A percentile compares a stretch with the other conserved stretches of the same genome.
phyloP scores from a whole-genome alignment of 2,797 vertebrate genomes.

The Tokudaia tokunoshimensis region DNA sequence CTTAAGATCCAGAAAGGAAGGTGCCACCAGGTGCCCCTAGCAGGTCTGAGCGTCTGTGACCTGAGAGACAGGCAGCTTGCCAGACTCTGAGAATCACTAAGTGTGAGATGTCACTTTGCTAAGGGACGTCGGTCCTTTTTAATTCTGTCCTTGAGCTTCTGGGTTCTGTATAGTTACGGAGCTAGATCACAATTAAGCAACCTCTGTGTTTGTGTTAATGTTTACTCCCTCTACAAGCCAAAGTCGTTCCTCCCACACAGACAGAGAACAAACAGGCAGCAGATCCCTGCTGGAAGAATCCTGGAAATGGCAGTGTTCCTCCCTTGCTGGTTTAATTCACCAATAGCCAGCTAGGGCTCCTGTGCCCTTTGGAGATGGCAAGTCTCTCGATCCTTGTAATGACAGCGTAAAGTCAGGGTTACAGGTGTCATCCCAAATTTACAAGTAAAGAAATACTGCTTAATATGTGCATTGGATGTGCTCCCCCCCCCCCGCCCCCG shows the following conservation, averaged over 20 bases:
- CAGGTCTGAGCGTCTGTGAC: not conserved
- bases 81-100: not conserved
- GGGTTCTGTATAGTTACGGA: conserved; percentile 2
- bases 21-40: conserved; percentile 31
- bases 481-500: not conserved
- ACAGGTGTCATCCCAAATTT: not conserved
- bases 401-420: not conserved
- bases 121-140: not conserved
- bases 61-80: not conserved
- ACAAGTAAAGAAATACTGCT: not conserved
- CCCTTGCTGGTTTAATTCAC: conserved; percentile 8
- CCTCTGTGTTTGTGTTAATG: conserved; percentile 1
- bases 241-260: not conserved
- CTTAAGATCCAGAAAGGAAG: conserved; percentile 67
- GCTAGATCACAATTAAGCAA: conserved; percentile 3
- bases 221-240: conserved; percentile 22
- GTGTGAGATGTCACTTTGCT: not conserved
- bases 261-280: not conserved
- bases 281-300: not conserved
- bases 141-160: not conserved
- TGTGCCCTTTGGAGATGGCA: not conserved
- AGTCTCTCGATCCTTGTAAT: not conserved
- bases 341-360: not conserved
- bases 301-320: not conserved
- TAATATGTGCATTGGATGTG: not conserved